Conservation (phyloP, 2,113 vertebrate species). For the Petrocephalus microphthalmus region DNA sequence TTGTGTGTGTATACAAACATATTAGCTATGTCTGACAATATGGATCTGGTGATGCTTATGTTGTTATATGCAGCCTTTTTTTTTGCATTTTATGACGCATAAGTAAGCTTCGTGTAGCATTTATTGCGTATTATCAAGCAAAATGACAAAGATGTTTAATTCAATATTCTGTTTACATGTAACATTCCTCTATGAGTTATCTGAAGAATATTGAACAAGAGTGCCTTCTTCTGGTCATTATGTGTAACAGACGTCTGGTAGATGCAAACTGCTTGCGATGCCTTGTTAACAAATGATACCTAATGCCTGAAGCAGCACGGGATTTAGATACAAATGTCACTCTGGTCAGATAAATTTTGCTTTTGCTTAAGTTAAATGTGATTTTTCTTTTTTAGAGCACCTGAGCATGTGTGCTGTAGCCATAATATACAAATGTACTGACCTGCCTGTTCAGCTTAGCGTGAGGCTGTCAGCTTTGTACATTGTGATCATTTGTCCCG, state of each 20-base stretch:
- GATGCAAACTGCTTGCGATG: neutral
- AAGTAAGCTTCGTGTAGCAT: neutral
- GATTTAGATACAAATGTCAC: neutral
- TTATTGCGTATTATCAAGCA: neutral
- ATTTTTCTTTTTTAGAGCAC: neutral
- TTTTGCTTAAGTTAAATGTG: neutral
- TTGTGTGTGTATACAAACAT: neutral
- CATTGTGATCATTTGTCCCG: neutral
- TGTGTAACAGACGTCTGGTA: neutral
- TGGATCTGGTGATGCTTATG: neutral
- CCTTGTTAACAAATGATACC: neutral
- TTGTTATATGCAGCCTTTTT: neutral
- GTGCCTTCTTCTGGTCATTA: conserved; percentile 14
- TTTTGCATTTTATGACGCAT: neutral
- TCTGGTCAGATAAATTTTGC: neutral
- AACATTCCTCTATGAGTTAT: neutral
- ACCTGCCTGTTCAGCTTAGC: neutral
- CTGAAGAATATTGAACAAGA: neutral
- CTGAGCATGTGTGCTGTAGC: neutral
- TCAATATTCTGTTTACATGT: neutral
- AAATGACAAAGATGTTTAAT: neutral
- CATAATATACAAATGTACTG: neutral
- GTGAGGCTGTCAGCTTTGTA: neutral
- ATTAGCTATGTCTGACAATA: neutral
- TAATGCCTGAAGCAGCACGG: neutral